phyloP scores from a whole-genome alignment of 2,113 vertebrate species.

The Todiramphus chloris region DNA sequence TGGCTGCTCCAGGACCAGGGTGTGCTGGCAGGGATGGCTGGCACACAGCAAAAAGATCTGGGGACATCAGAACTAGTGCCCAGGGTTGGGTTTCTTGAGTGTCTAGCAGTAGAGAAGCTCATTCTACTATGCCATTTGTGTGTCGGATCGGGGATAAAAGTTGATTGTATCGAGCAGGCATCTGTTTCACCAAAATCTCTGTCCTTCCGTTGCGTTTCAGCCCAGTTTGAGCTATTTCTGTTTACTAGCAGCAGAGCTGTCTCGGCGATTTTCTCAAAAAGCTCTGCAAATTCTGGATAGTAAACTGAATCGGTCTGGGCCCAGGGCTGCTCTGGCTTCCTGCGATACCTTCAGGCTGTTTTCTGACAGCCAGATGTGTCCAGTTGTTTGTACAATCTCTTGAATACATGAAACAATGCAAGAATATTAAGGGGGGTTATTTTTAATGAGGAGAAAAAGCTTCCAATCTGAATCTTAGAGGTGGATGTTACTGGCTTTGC shows the following conservation, averaged over 20 bases:
- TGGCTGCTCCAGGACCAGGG: not conserved
- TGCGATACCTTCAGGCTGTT: accelerated
- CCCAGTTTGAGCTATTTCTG: accelerated
- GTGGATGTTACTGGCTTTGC: not conserved
- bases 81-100: not conserved
- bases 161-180: not conserved
- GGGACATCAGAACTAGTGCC: accelerated
- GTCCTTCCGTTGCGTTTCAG: accelerated
- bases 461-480: not conserved
- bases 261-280: not conserved
- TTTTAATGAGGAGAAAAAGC: not conserved
- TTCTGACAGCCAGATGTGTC: not conserved
- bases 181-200: not conserved
- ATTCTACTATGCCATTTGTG: accelerated
- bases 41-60: accelerated
- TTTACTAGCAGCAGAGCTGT: not conserved
- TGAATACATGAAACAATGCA: not conserved
- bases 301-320: not conserved
- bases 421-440: not conserved
- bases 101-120: not conserved
- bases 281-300: not conserved
- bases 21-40: accelerated
- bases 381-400: not conserved
- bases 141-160: accelerated
- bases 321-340: not conserved